These are phyloP conservation scores for Neoarius graeffei DNA, from an alignment of 2,113 vertebrate species.

Conservation along the genomic window DNA sequence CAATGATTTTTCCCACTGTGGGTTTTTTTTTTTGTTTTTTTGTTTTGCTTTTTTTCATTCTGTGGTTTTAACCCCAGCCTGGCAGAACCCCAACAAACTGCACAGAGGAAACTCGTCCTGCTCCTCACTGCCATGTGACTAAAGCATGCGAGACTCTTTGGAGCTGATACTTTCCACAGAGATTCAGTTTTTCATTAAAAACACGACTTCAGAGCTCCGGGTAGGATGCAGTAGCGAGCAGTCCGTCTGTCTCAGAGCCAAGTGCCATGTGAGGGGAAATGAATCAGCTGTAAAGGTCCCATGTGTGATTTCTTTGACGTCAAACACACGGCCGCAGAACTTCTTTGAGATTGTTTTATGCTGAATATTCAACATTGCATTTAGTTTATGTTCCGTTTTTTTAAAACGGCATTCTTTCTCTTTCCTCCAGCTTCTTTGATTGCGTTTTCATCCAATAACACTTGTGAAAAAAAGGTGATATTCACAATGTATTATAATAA, in stretches of 20 bases:
- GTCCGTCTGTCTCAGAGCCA: not conserved
- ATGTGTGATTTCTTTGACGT: not conserved
- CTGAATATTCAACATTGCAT: not conserved
- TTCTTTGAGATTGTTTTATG: not conserved
- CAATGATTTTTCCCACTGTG: not conserved
- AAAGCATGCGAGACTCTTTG: not conserved
- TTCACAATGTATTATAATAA: not conserved
- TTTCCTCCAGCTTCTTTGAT: not conserved
- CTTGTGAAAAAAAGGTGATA: no score
- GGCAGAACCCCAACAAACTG: not conserved
- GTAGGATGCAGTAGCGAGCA: not conserved
- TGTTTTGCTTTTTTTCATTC: not conserved
- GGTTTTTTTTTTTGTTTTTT: not conserved
- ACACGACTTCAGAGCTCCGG: not conserved
- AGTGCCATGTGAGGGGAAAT: conserved; percentile 2
- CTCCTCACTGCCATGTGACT: not conserved
- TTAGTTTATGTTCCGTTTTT: not conserved
- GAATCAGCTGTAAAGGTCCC: conserved; percentile 11
- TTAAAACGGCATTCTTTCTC: not conserved
- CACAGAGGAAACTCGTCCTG: not conserved
- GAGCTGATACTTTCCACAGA: not conserved
- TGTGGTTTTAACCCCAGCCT: not conserved
- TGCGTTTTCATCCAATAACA: not conserved
- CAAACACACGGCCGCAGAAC: not conserved
- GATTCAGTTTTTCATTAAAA: not conserved